Evolutionary conservation across 2,797 vertebrate species (phyloP), one percentile per base, ranked within the genome.

Genomic region (Crocodylus rhombifer): DNA sequence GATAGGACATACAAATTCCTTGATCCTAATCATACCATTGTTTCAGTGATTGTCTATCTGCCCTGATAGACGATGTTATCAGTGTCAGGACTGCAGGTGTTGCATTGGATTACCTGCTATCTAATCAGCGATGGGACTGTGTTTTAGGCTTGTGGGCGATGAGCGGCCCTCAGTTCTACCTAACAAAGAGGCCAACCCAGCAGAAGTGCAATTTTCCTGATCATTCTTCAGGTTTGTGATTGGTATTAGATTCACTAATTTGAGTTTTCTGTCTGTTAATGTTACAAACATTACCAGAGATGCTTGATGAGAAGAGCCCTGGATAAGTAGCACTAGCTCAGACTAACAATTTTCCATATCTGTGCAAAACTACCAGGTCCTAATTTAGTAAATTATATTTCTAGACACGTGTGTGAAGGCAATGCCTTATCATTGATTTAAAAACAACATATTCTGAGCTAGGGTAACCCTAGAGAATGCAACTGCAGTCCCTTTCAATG

Each of bases 101-200:
- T 73, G 15, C 7, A 56, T 23, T 25, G 28, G 67, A 4, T 16
- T 25, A 42, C 84, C 23, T 86, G n/a, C 56, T 71, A 60, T 56
- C 28, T 82, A 56, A n/a, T 6, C 77, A 36, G 25, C 3, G 3
- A 10, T 18, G 64, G 84, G n/a, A 65, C 14, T 74, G 17, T 14
- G 6, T 62, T 89, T 20, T 14, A 88, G 80, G 30, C 9, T 8
- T 33, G 18, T 21, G 56, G 12, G 65, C 60, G 10, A 4, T 71
- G 25, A 58, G 77, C 2, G 4, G 18, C 58, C 57, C n/a, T 75
- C 18, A 36, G 12, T 78, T 96, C 92, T 91, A 28, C 15, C 33
- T 36, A 62, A 86, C 74, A 84, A 89, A 86, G 7, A 16, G n/a
- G 76, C 25, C 17, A 82, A 33, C 30, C 88, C 87, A 76, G 64